A percentile compares a stretch with the other conserved stretches of the same genome.
phyloP scores from a whole-genome alignment of 2,888 invertebrate species.

The Stratiomys singularior region DNA sequence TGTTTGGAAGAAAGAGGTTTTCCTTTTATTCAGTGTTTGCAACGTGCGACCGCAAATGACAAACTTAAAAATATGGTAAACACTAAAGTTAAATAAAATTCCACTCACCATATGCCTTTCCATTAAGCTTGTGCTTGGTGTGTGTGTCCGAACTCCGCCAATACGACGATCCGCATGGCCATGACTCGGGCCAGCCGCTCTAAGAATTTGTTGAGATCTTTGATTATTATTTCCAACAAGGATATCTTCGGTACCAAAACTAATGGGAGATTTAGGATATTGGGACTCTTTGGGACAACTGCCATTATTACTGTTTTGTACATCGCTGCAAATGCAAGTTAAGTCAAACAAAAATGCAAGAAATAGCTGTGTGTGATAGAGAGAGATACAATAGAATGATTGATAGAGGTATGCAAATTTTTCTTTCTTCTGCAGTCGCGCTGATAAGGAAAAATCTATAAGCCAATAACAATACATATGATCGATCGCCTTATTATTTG shows the following conservation, averaged over 20 bases:
- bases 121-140: slow-evolving; percentile 59
- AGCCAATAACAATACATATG: background rate
- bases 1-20: too few species aligned
- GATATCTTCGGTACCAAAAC: slow-evolving; percentile 52
- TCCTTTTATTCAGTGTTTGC: too few species aligned
- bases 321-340: slow-evolving; percentile 61
- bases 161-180: slow-evolving; percentile 53
- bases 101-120: slow-evolving; percentile 57
- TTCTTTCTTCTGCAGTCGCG: slow-evolving; percentile 33
- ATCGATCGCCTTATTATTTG: background rate
- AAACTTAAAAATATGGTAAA: too few species aligned
- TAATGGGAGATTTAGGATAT: slow-evolving; percentile 52
- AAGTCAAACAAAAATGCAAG: slow-evolving; percentile 49
- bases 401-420: slow-evolving; percentile 38
- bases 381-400: slow-evolving; percentile 3
- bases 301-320: slow-evolving; percentile 66
- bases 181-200: slow-evolving; percentile 57
- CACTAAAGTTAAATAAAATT: too few species aligned
- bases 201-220: slow-evolving; percentile 57
- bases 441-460: slow-evolving; percentile 5
- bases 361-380: slow-evolving; percentile 44
- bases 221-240: slow-evolving; percentile 55
- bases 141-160: slow-evolving; percentile 51
- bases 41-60: too few species aligned
- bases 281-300: slow-evolving; percentile 59